Base-by-base conservation (phyloP, 1,140 invertebrate genomes). In the Drosophila paulistorum region DNA sequence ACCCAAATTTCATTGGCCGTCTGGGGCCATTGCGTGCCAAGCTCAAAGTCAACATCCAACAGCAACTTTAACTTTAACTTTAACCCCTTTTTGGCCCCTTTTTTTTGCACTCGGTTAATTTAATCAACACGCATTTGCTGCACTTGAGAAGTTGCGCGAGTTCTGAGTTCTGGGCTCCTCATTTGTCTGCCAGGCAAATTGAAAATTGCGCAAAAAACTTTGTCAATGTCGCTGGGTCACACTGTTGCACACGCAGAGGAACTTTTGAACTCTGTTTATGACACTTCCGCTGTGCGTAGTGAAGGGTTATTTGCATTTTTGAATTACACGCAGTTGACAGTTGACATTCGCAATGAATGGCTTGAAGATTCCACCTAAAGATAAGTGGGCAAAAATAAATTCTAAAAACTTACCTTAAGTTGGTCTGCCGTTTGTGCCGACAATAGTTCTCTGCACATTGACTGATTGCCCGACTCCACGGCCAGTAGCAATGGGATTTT, bases 401-500 rank as follows among this genome's bases (percentile, higher is more conserved):
- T 17, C 5, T 17, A 10, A 39, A 14, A 62, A 79, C 77, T 90
- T 84, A 94, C 94, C 93, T 95, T 94, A 33, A 97, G 93, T 93
- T 97, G 96, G 91, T 97, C 96, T 69, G 96, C 93, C 70, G 97
- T 95, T 94, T 97, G 94, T 91, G 96, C 94, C 85, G 95, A 94
- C 62, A 99, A 94, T 20, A 99, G 94, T 93, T 99, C 98, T 75
- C 96, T 94, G 84, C 96, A 96, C 94, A 98, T 98, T 62, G 96
- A 96, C 90, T 98, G 96, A 93, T 98, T 99, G 11, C 98, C 98
- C 39, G 96, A 95, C 92, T 99, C 97, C 62, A 99, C 96, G 33
- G 98, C 97, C 79, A 98, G 93, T 85, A 99, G 95, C 78, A 99
- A 93, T 73, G 98, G 98, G 81, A 98, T 97, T 93, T 97, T 97